Evolutionary conservation across 2,888 invertebrate species (phyloP).

Genomic region (Anarsia innoxiella): DNA sequence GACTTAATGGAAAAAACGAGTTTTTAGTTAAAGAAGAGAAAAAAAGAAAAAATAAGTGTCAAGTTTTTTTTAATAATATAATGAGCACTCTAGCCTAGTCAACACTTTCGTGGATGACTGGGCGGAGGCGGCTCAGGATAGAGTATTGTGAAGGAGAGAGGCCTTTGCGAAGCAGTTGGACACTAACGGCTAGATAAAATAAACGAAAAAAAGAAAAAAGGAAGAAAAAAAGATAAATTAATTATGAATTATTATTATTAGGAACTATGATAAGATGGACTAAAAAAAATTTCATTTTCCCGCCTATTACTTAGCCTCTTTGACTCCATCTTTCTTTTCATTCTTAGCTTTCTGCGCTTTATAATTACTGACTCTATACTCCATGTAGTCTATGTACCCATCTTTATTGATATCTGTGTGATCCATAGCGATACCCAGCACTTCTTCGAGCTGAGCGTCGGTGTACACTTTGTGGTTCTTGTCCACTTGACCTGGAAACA

Average conservation of each 20-base stretch:
- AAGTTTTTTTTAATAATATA: background rate
- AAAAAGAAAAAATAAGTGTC: too few relatives aligned
- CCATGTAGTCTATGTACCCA: conserved; percentile 82
- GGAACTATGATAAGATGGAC: background rate
- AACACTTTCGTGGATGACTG: too few relatives aligned
- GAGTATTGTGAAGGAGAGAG: too few relatives aligned
- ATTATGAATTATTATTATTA: background rate
- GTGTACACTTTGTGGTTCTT: conserved; percentile 50
- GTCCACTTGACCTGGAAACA: conserved; percentile 50
- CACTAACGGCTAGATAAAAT: background rate
- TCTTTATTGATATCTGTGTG: conserved; percentile 82
- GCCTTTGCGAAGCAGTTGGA: too few relatives aligned
- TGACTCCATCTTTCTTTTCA: background rate
- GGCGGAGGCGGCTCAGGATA: too few relatives aligned
- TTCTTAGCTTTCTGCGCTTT: conserved; percentile 33
- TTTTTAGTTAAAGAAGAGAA: background rate
- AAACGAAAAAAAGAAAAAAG: background rate
- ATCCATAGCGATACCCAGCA: conserved; percentile 78
- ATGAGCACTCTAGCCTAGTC: background rate
- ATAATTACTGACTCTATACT: conserved; percentile 60
- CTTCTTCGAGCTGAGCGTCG: conserved; percentile 70
- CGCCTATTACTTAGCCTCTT: background rate
- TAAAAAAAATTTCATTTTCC: background rate
- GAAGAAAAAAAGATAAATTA: background rate
- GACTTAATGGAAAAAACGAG: background rate